Base-by-base conservation (phyloP, 2,797 vertebrate genomes). In the Podarcis lilfordi region DNA sequence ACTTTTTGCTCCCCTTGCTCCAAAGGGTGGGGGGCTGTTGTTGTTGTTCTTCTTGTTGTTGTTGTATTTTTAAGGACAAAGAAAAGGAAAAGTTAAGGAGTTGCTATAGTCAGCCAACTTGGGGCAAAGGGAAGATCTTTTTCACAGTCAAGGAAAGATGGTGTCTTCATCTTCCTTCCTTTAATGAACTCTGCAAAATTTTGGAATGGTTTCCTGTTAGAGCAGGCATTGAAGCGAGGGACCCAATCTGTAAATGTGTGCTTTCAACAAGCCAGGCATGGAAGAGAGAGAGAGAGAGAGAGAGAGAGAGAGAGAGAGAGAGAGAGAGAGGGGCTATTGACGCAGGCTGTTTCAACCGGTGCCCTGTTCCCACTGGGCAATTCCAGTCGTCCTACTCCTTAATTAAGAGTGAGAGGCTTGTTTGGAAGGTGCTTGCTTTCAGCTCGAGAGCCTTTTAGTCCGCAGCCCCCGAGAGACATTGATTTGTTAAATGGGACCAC, bases 71-170 rank as follows among this genome's bases (percentile, higher is more conserved):
- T 32, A 21, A 27, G 50, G n/a, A 91, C 72, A 43, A 86, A 80
- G 89, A 64, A 69, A 61, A 84, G 76, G 32, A 55, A 35, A 43
- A 85, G 35, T 90, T 85, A 61, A 81, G 59, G 21, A 50, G 45
- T 50, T 50, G 11, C 50, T 55, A 13, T 55, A 15, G 1, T 78
- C 29, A 81, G 82, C 82, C 25, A 89, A 80, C 13, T 83, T 82
- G 40, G 55, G 19, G 21, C 6, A 23, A 61, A 87, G 55, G 76
- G 1, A 0, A 0, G 3, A 23, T 71, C 79, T 66, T 37, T 37
- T 61, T 10, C 29, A 10, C 23, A 61, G 13, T 69, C 29, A 37
- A 61, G n/a, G 2, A 3, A 68, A n/a, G 23, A 3, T n/a, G 10
- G 2, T 55, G 25, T 11, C 21, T 32, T 32, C 77, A 17, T 50